Evolutionary conservation across 2,888 invertebrate genomes (phyloP).

Genomic region (Xylota sylvarum): DNA sequence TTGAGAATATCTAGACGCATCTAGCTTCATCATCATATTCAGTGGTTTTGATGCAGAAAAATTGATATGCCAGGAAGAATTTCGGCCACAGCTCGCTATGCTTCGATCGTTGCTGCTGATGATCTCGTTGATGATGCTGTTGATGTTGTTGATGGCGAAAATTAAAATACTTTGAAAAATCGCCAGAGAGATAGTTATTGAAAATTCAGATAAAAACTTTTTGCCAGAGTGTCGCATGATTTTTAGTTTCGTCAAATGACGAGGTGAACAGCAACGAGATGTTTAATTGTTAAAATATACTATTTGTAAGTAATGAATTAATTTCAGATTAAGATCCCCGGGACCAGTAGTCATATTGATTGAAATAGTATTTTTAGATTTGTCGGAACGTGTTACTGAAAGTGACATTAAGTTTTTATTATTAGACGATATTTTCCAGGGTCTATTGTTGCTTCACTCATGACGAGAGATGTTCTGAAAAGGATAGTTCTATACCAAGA

Average conservation of each 20-base stretch:
- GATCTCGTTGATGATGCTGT: conserved; percentile 43
- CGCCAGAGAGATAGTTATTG: conserved; percentile 33
- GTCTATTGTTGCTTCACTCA: too few species aligned
- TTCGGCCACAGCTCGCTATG: conserved; percentile 35
- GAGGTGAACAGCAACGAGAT: background rate
- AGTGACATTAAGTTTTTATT: too few species aligned
- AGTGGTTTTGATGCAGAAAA: conserved; percentile 16
- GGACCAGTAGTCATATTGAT: conserved; percentile 21
- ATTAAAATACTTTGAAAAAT: conserved; percentile 24
- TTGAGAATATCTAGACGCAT: conserved; percentile 43
- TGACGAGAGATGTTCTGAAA: too few species aligned
- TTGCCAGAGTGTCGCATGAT: conserved; percentile 20
- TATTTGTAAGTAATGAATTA: conserved; percentile 31
- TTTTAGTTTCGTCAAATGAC: background rate
- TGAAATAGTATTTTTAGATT: background rate
- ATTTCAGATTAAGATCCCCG: conserved; percentile 59
- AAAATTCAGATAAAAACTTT: conserved; percentile 15
- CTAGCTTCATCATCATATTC: conserved; percentile 26
- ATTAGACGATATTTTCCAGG: too few species aligned
- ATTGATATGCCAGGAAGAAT: conserved; percentile 47
- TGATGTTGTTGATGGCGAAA: conserved; percentile 32
- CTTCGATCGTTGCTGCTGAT: conserved; percentile 16
- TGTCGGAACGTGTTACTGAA: background rate
- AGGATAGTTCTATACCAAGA: too few species aligned
- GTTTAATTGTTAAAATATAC: conserved; percentile 12